A percentile compares a stretch with the other conserved stretches of the same genome.
Conservation (phyloP, 1,140 invertebrate species). For the Dendroctonus ponderosae region DNA sequence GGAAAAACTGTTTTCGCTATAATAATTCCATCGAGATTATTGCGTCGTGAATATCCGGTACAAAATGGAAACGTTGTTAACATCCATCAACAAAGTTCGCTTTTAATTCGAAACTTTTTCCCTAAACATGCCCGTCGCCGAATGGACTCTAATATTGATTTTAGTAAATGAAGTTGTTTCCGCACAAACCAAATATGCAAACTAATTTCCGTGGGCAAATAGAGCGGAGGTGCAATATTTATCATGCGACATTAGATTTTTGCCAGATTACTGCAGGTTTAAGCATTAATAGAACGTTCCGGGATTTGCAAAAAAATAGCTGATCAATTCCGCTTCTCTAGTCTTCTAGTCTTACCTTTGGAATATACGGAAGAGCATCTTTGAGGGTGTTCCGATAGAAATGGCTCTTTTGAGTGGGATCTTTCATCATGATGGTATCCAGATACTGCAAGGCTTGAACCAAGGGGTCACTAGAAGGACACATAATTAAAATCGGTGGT, state of each 20-base stretch:
- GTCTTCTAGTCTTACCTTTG: constrained; percentile 67
- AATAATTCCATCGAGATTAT: too few species aligned
- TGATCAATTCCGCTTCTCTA: constrained; percentile 4
- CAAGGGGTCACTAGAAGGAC: constrained; percentile 72
- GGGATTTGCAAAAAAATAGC: too few species aligned
- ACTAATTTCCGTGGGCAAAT: constrained; percentile 16
- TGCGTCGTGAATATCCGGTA: too few species aligned
- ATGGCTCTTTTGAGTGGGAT: constrained; percentile 81
- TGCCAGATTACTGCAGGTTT: background rate
- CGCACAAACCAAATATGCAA: constrained; percentile 13
- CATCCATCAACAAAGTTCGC: background rate
- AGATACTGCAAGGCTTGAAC: constrained; percentile 88
- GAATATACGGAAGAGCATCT: constrained; percentile 84
- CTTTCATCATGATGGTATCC: constrained; percentile 91
- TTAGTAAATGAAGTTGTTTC: constrained; percentile 10
- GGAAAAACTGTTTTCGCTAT: too few species aligned
- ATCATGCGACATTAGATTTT: background rate
- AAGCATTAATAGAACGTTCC: too few species aligned
- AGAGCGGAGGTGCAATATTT: background rate
- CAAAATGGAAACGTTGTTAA: background rate
- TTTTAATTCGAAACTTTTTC: background rate
- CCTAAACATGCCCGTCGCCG: background rate
- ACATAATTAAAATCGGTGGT: constrained; percentile 6
- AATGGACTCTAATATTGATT: constrained; percentile 3
- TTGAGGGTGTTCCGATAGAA: constrained; percentile 86